Percentiles rank a stretch among this genome's conserved stretches.
phyloP scores from a whole-genome alignment of 2,888 invertebrate genomes.

The Hyalella azteca region DNA sequence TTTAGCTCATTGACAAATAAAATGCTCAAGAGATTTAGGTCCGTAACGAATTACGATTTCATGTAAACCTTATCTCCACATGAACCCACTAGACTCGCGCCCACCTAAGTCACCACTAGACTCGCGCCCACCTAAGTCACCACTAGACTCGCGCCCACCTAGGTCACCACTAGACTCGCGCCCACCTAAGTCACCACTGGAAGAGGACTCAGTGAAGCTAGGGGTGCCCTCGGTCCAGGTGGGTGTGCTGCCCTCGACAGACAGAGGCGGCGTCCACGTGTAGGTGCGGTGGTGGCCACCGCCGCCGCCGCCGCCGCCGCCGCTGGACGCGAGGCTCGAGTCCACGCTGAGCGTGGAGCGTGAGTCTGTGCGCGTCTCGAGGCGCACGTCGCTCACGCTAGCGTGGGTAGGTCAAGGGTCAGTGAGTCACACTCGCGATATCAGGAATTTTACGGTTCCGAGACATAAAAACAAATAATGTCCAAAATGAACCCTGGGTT shows the following conservation, averaged over 20 bases:
- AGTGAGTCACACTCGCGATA: not conserved
- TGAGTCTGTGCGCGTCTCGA: slow-evolving; percentile 57
- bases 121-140: no score
- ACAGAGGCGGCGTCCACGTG: slow-evolving; percentile 59
- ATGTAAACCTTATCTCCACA: no score
- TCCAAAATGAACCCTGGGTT: no score
- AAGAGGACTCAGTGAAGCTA: slow-evolving; percentile 95
- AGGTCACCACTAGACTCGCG: not conserved
- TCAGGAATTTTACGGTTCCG: no score
- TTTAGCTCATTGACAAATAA: no score
- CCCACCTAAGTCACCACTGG: slow-evolving; percentile 64
- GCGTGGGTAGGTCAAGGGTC: not conserved
- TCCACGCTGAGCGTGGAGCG: slow-evolving; percentile 58
- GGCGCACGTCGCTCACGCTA: slow-evolving; percentile 58
- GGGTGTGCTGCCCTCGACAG: slow-evolving; percentile 70
- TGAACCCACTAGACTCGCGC: no score
- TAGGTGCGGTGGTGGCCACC: slow-evolving; percentile 50
- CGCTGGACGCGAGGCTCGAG: slow-evolving; percentile 48
- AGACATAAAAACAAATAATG: no score
- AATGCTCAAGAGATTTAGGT: no score
- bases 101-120: no score
- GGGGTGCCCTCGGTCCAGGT: slow-evolving; percentile 99
- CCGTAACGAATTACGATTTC: no score
- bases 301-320: not conserved
- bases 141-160: not conserved